Percentiles rank a stretch among this genome's conserved stretches.
Conservation (phyloP, 1,140 invertebrate genomes). For the Pygmarrhopalites habei region DNA sequence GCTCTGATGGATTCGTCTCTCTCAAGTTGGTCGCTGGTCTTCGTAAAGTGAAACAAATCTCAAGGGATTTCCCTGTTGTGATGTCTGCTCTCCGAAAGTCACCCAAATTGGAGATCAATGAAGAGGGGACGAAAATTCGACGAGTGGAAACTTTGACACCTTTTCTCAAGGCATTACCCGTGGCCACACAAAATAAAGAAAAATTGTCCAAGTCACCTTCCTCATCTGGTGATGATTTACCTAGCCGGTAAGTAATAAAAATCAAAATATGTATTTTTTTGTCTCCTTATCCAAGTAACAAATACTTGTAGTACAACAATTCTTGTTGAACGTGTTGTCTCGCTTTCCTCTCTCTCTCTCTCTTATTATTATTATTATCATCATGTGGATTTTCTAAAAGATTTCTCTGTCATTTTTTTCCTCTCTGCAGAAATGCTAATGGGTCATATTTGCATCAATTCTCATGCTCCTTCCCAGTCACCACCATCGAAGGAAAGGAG, state of each 20-base stretch:
- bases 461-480: background rate
- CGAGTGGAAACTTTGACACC: conserved; percentile 74
- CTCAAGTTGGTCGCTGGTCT: conserved; percentile 89
- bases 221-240: conserved; percentile 20
- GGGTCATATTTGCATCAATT: background rate
- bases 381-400: background rate
- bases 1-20: conserved; percentile 90
- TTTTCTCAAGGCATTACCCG: conserved; percentile 77
- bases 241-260: conserved; percentile 1
- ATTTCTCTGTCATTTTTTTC: background rate
- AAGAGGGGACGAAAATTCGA: conserved; percentile 81
- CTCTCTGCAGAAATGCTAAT: background rate
- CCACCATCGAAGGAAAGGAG: background rate
- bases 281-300: no score
- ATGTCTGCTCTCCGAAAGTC: conserved; percentile 50
- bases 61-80: conserved; percentile 78
- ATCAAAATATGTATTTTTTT: no score
- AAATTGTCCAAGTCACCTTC: conserved; percentile 14
- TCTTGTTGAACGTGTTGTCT: no score
- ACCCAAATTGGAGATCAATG: conserved; percentile 78
- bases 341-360: background rate
- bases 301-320: no score
- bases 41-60: conserved; percentile 83
- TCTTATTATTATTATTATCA: background rate
- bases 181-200: conserved; percentile 27